Evolutionary conservation across 2,888 invertebrate species (phyloP).

Genomic region (Heliconius erato): DNA sequence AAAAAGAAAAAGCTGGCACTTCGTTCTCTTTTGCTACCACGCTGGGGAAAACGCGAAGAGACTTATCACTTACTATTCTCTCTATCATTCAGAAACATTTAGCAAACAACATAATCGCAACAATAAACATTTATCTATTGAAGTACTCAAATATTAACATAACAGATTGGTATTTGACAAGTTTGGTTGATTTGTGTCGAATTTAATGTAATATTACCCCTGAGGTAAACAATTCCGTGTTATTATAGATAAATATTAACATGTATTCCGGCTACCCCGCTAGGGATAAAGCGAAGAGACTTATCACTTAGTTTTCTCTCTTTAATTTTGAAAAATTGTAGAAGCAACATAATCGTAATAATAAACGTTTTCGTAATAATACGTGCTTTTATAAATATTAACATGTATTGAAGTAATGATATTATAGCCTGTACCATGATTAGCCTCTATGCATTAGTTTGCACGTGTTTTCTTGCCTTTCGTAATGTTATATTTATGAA

Average conservation of each 20-base stretch:
- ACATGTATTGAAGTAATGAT: background rate
- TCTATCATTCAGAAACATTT: background rate
- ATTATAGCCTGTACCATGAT: background rate
- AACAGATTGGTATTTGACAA: slow-evolving; percentile 4
- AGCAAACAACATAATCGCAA: background rate
- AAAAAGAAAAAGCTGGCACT: no score
- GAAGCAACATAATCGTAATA: no score
- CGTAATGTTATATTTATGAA: no score
- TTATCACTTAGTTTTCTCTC: no score
- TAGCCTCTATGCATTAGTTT: background rate
- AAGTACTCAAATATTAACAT: background rate
- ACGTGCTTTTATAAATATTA: background rate
- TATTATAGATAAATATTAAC: background rate
- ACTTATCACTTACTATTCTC: background rate
- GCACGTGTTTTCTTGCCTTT: background rate
- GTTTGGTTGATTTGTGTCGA: background rate
- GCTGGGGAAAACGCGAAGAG: no score
- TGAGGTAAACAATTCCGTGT: background rate
- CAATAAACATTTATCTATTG: background rate
- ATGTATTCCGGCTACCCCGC: background rate
- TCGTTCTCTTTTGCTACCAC: no score
- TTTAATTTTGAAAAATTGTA: no score
- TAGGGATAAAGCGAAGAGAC: no score
- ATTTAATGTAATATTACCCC: background rate
- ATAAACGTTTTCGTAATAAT: no score